phyloP scores from a whole-genome alignment of 2,888 invertebrate genomes.

The Bhutanitis thaidina region DNA sequence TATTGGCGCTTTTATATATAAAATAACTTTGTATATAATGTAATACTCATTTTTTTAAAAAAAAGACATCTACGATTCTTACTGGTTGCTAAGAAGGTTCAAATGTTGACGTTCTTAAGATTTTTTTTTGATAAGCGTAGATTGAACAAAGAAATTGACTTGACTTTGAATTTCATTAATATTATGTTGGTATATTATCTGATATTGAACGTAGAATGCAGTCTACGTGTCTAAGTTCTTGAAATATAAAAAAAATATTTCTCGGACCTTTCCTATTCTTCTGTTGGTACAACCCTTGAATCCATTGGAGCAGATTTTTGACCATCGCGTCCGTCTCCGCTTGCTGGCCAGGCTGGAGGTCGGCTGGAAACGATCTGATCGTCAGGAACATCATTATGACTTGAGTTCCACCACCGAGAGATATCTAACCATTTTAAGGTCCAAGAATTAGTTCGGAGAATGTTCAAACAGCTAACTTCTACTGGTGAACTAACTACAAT shows the following conservation, averaged over 20 bases:
- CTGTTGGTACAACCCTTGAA: slow-evolving; percentile 85
- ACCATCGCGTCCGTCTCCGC: slow-evolving; percentile 85
- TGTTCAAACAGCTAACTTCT: neutral
- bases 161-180: too few relatives aligned
- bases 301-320: slow-evolving; percentile 86
- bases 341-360: slow-evolving; percentile 63
- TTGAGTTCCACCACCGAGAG: slow-evolving; percentile 29
- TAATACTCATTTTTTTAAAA: too few relatives aligned
- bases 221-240: neutral
- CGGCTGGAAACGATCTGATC: slow-evolving; percentile 65
- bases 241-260: slow-evolving; percentile 13
- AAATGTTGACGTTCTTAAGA: too few relatives aligned
- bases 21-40: too few relatives aligned
- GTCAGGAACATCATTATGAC: slow-evolving; percentile 41
- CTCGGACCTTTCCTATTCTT: slow-evolving; percentile 74
- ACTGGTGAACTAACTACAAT: too few relatives aligned
- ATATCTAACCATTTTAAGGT: neutral
- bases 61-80: too few relatives aligned
- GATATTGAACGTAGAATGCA: too few relatives aligned
- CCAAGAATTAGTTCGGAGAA: neutral
- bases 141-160: too few relatives aligned
- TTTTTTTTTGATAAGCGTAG: too few relatives aligned
- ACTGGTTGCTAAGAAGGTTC: too few relatives aligned
- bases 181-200: too few relatives aligned
- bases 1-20: too few relatives aligned